Evolutionary conservation across 2,113 vertebrate species (phyloP).

Genomic region (Ophthalmolycus amberensis): DNA sequence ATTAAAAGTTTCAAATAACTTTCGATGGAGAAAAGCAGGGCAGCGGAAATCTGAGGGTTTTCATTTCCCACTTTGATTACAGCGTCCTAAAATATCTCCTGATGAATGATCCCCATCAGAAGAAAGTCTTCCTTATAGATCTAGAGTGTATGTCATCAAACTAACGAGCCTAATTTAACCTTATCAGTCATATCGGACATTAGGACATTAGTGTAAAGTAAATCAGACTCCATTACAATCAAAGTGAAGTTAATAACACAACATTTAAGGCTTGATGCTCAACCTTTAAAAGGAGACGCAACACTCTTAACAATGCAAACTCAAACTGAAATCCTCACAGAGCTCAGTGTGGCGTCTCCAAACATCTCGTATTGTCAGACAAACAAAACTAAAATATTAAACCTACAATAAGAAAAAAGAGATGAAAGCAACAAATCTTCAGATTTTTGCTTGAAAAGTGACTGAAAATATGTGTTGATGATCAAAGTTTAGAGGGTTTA

Average conservation of each 20-base stretch:
- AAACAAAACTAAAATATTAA: neutral
- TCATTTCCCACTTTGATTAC: conserved; percentile 12
- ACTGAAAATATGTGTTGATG: too few species aligned
- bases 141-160: too few species aligned
- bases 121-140: too few species aligned
- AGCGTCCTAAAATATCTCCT: neutral
- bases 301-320: neutral
- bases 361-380: neutral
- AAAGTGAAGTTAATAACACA: neutral
- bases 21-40: neutral
- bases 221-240: neutral
- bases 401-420: neutral
- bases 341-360: neutral
- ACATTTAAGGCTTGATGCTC: neutral
- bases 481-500: neutral
- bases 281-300: neutral
- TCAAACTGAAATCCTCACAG: neutral
- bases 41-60: neutral
- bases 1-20: conserved; percentile 26
- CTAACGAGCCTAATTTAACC: too few species aligned
- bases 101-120: neutral
- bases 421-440: neutral
- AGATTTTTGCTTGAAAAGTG: too few species aligned
- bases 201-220: neutral
- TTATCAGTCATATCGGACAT: neutral